Conservation (phyloP, 92 coral and sea anemone genomes). For the Porites cylindrica region DNA sequence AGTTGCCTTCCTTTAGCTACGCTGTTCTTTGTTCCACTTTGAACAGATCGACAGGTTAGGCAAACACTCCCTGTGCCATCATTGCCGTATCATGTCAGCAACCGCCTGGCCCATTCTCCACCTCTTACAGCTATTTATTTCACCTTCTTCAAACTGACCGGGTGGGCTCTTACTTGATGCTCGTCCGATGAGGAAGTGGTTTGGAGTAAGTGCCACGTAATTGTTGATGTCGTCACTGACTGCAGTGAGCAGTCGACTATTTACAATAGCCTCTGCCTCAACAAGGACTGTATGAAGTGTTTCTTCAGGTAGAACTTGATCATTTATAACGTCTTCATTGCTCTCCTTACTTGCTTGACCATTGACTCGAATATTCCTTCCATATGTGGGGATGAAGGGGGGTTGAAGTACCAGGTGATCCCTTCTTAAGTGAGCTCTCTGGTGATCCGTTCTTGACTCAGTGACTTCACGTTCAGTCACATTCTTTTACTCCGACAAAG, state of each 20-base stretch:
- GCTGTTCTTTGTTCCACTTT: no score
- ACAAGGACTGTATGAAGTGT: slow-evolving; percentile 45
- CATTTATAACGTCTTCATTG: slow-evolving; percentile 42
- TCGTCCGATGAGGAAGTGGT: slow-evolving; percentile 13
- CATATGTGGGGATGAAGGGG: slow-evolving; percentile 25
- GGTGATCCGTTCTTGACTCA: slow-evolving; percentile 15
- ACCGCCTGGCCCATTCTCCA: no score
- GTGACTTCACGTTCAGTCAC: neutral
- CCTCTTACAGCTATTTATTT: no score
- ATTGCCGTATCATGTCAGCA: no score
- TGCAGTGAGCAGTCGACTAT: slow-evolving; percentile 56
- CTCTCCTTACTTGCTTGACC: neutral
- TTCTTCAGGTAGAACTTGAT: slow-evolving; percentile 35
- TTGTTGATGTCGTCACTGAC: slow-evolving; percentile 53
- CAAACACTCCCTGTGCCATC: no score
- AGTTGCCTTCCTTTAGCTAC: no score
- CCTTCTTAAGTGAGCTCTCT: neutral
- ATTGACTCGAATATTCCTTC: slow-evolving; percentile 1
- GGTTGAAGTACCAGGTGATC: slow-evolving; percentile 39
- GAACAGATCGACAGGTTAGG: no score
- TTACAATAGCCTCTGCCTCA: slow-evolving; percentile 50
- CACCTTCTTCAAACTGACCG: no score
- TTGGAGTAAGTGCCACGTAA: slow-evolving; percentile 50
- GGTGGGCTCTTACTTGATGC: neutral
- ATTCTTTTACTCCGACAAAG: neutral